Percentiles rank a stretch among this genome's conserved stretches.
Conservation (phyloP, 2,888 invertebrate genomes). For the Disparrhopalites patrizii region DNA sequence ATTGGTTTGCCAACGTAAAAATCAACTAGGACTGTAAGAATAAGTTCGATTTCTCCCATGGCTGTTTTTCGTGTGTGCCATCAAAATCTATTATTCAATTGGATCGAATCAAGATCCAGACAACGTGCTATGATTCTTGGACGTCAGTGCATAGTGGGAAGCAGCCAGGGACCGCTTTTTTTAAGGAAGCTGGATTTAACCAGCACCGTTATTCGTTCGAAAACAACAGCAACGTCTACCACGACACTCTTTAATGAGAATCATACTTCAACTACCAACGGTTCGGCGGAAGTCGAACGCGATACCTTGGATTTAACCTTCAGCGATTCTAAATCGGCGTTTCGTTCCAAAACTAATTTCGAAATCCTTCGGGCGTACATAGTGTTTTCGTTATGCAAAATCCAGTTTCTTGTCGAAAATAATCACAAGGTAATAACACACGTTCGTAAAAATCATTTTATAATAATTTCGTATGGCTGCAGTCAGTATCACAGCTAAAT, state of each 20-base stretch:
- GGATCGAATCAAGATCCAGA: conserved; percentile 8
- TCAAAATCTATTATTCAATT: not conserved
- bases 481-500: no score
- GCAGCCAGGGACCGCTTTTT: not conserved
- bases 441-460: no score
- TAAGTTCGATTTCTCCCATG: conserved; percentile 8
- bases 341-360: conserved; percentile 90
- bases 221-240: not conserved
- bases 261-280: not conserved
- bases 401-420: conserved; percentile 82
- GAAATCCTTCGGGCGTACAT: conserved; percentile 85
- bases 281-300: conserved; percentile 38
- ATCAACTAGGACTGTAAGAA: no score
- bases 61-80: conserved; percentile 1
- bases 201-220: not conserved
- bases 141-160: not conserved
- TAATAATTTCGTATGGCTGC: no score
- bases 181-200: not conserved
- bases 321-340: conserved; percentile 82
- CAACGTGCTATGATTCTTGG: not conserved
- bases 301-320: conserved; percentile 82
- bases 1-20: no score
- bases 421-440: conserved; percentile 80
- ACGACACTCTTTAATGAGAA: not conserved
- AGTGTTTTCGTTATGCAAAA: conserved; percentile 86